These are phyloP conservation scores for Vandiemenella viatica DNA, from an alignment of 2,888 invertebrate species.

Conservation along the genomic window DNA sequence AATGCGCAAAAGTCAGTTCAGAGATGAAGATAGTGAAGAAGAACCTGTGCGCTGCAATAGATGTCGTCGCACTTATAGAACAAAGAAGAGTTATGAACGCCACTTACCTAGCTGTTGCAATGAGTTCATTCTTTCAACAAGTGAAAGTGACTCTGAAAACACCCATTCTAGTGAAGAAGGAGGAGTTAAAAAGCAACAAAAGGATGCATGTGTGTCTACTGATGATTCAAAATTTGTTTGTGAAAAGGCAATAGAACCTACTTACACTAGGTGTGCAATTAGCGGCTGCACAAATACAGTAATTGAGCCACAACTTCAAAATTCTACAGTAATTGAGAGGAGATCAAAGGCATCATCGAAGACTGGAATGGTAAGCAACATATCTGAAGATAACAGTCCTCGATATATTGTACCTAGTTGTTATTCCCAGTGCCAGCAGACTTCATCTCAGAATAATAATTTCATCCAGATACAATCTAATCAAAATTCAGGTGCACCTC, in stretches of 20 bases:
- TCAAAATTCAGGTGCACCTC: conserved; percentile 35
- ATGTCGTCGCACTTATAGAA: conserved; percentile 75
- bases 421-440: no score
- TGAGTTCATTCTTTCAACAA: conserved; percentile 56
- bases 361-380: not conserved
- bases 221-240: not conserved
- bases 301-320: not conserved
- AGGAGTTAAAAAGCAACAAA: not conserved
- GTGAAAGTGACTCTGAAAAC: conserved; percentile 66
- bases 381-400: not conserved
- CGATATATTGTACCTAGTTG: no score
- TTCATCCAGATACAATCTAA: not conserved
- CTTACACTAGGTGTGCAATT: no score
- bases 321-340: not conserved
- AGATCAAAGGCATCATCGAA: not conserved
- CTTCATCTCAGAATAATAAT: not conserved
- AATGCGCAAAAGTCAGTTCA: not conserved
- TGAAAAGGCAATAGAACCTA: not conserved
- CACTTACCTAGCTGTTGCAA: conserved; percentile 51
- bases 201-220: not conserved
- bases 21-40: conserved; percentile 36
- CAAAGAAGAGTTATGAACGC: conserved; percentile 63
- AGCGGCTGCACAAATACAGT: not conserved
- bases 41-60: conserved; percentile 72
- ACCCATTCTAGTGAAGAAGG: conserved; percentile 15